Evolutionary conservation across 2,888 invertebrate species (phyloP).

Genomic region (Cylloceria caligata): DNA sequence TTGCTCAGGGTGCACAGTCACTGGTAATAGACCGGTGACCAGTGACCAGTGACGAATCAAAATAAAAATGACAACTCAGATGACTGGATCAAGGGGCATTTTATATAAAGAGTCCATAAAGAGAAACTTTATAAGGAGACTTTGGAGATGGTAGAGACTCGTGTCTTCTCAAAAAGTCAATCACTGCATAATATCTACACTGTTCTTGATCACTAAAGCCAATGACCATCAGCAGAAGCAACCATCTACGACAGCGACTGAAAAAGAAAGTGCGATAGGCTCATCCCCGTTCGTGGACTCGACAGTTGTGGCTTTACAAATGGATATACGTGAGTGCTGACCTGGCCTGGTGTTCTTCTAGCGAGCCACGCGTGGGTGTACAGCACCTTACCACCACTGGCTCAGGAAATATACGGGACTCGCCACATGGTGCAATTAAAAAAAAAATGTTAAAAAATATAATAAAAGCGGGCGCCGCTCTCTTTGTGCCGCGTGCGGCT

Average conservation of each 20-base stretch:
- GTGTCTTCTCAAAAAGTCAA: background rate
- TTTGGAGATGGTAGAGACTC: background rate
- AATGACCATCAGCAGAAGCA: slow-evolving; percentile 28
- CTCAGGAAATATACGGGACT: slow-evolving; percentile 54
- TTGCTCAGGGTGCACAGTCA: background rate
- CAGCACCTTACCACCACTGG: slow-evolving; percentile 53
- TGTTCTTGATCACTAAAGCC: slow-evolving; percentile 29
- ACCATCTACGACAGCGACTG: slow-evolving; percentile 64
- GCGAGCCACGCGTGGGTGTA: slow-evolving; percentile 65
- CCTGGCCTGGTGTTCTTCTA: slow-evolving; percentile 45
- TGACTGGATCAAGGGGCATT: background rate
- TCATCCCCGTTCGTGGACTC: slow-evolving; percentile 59
- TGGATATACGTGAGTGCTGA: slow-evolving; percentile 61
- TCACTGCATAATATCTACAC: background rate
- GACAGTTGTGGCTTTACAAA: slow-evolving; percentile 79
- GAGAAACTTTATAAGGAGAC: background rate
- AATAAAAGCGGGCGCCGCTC: slow-evolving; percentile 72
- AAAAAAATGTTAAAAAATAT: slow-evolving; percentile 72
- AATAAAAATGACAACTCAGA: background rate
- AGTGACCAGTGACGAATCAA: background rate
- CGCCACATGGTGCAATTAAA: slow-evolving; percentile 83
- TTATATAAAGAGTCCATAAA: background rate
- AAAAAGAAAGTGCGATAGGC: slow-evolving; percentile 49
- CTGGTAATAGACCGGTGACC: too few species aligned
- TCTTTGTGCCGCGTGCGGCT: slow-evolving; percentile 79